A percentile compares a stretch with the other conserved stretches of the same genome.
phyloP scores from a whole-genome alignment of 2,113 vertebrate species.

The Rhinolophus sinicus region DNA sequence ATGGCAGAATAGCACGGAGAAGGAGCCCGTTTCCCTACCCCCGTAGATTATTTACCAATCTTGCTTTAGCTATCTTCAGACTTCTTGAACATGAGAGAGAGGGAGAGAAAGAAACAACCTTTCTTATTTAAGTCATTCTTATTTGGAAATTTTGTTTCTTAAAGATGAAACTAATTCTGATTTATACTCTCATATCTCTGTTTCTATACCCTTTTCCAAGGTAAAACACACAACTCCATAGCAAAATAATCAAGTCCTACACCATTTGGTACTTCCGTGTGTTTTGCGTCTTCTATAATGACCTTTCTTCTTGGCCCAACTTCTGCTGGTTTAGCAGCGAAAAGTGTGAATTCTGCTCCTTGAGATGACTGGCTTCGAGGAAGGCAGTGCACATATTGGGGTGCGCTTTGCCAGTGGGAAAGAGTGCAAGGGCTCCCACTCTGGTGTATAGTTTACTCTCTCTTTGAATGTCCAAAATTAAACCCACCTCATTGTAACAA shows the following conservation, averaged over 20 bases:
- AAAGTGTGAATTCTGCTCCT: neutral
- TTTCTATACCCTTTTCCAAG: neutral
- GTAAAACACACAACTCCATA: neutral
- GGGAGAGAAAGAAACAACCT: neutral
- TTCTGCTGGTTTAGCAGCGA: neutral
- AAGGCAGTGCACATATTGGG: neutral
- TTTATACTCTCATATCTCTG: neutral
- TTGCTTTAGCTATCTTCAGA: neutral
- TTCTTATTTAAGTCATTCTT: neutral
- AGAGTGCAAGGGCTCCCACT: neutral
- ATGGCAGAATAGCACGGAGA: neutral
- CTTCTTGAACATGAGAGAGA: neutral
- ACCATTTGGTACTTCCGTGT: neutral
- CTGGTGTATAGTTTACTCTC: neutral
- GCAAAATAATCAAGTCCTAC: neutral
- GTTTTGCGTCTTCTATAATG: neutral
- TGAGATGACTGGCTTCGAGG: neutral
- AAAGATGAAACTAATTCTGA: neutral
- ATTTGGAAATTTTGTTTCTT: neutral
- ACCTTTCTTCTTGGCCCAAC: neutral
- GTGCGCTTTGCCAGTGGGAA: neutral
- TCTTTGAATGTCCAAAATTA: neutral
- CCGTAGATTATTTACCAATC: neutral
- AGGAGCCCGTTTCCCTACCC: neutral
- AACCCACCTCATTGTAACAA: neutral